Evolutionary conservation across 2,888 invertebrate species (phyloP), one percentile per base, ranked within the genome.

Genomic region (Stratiomys singularior): DNA sequence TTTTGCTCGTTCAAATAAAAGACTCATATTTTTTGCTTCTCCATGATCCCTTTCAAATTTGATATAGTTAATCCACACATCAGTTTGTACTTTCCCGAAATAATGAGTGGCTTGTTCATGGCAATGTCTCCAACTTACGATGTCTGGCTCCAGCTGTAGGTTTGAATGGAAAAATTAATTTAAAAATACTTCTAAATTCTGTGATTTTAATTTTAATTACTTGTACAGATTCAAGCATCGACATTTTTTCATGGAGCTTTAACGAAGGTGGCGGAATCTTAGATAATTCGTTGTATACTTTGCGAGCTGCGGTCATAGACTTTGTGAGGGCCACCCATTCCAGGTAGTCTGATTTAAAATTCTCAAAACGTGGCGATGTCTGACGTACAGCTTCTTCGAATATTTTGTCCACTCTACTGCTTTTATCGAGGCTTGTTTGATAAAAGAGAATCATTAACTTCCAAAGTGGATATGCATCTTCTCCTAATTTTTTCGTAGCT

Each of bases 41-140:
- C 93, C 92, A 81, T 88, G 86, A 80, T 90, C 88, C 79, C 89
- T 89, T 88, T 94, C 94, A 85, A 94, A 93, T 79, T 89, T 88
- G 76, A 94, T 90, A 82, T 91, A 93, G 82, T 93, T 90, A 81
- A 93, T 88, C 95, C 95, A 96, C 18, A 94, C 88, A 79, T 91
- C 90, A 3, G 90, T 87, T 83, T 90, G 89, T 2, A 87, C 88
- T 81, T 88, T 88, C 0, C 94, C 94, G 85, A 93, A 93, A 80
- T 92, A 91, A 77, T 89, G 87, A 18, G 90, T 88, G 44, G 91
- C 89, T 80, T 90, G 89, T 83, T 93, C 91, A 84, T 90, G 90
- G 81, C 90, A 91, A 83, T 89, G 88, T 72, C 91, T 89, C 81
- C 90, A 88, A 78, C 86, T 85, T 80, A 90, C 89, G 0, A 88